Evolutionary conservation across 2,113 vertebrate genomes (phyloP), one percentile per base, ranked within the genome.

Genomic region (Cyanoliseus patagonus): DNA sequence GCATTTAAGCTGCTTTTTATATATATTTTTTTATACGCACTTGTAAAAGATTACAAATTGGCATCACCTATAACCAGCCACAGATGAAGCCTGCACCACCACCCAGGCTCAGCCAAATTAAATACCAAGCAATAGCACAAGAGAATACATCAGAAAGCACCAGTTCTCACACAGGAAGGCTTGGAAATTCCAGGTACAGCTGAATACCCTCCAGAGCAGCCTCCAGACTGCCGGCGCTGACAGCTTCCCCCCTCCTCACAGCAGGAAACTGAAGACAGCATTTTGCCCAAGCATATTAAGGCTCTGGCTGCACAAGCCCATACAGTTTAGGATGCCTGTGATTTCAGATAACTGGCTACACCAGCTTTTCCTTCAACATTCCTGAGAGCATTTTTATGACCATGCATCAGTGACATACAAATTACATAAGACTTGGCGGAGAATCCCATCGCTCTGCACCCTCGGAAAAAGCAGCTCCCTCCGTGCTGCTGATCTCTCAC

Each of bases 11-110:
- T 78, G 3, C 76, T 92, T 82, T 79, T 42, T 68, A 37, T 41
- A 7, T 39, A 7, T 59, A 25, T 33, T 44, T 84, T 61, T 1
- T 5, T 22, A 57, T 24, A 63, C 7, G 42, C 15, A 46, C 80
- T 92, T 15, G 9, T 81, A 82, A 89, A 89, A 91, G 83, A 94
- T 63, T 91, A 94, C 88, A 86, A 90, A 87, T 8, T 74, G 78
- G 73, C 92, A 96, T 83, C 91, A 87, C 94, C 92, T 68, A 3
- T 7, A 37, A 83, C 64, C 5, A 82, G 51, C 47, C 72, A 44
- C 59, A 64, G 77, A 41, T 17, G 66, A 86, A 87, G 53, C 35
- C 4, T 49, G 39, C 62, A 41, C 44, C 75, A 39, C 82, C 90
- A 67, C 79, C 70, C 59, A 53, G 90, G 8, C 78, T 67, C 85